Base-by-base conservation (phyloP, 1,140 invertebrate species). In the Monomorium pharaonis region DNA sequence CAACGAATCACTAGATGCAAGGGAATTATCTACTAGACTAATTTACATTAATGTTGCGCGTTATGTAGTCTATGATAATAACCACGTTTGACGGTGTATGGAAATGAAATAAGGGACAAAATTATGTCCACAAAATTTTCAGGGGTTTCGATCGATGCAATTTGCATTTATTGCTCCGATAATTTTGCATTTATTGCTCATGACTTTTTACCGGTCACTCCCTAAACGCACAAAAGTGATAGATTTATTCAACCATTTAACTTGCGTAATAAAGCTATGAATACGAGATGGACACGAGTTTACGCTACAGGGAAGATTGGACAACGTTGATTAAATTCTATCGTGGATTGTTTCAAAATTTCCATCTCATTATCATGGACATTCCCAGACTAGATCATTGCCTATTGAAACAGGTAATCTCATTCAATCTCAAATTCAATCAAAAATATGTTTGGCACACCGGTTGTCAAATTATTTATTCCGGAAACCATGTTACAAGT, bases 1-100 rank as follows among this genome's bases (percentile, higher is more conserved):
- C 18, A 81, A 88, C 58, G 72, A 60, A 84, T 84, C 86, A 60
- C 74, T 88, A 76, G 76, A 84, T 84, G 76, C 37, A 60, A 49
- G 30, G 51, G 51, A 80, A 89, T 80, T 87, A 75, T 89, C 83
- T 86, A 49, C 72, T 58, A 62, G 51, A 49, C 42, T 47, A 70
- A 63, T 60, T 87, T 78, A 87, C 74, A 69, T 85, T 72, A 74
- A 84, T 62, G 70, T 47, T 74, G 58, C 42, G 51, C 21, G 47
- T n/a, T 72, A 58, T 27, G 27, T 63, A 62, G 33, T 30, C 14
- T 33, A 74, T 21, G 21, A 83, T 47, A 74, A 83, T 44, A 47
- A 56, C 37, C 49, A 21, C 16, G 16, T 51, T 6, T 16, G 44
- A 56, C 18, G 30, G 24, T 51, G 42, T 18, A 16, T 33, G 33